Conservation (phyloP, 2,888 invertebrate species). For the Diachrysia chrysitis region DNA sequence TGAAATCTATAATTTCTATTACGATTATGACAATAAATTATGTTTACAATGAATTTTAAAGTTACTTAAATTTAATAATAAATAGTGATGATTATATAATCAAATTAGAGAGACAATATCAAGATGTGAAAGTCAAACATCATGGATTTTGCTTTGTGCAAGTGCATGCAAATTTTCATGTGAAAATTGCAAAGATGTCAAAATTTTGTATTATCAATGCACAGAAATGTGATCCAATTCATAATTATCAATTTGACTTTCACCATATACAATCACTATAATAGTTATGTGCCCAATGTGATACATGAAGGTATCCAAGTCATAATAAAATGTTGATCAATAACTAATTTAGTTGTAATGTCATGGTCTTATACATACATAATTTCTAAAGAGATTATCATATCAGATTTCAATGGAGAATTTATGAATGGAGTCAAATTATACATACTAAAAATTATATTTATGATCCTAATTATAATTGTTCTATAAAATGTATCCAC, state of each 20-base stretch:
- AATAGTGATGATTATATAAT: conserved; percentile 86
- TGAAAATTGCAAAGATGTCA: conserved; percentile 41
- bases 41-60: conserved; percentile 84
- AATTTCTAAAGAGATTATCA: conserved; percentile 74
- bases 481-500: conserved; percentile 64
- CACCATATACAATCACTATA: conserved; percentile 73
- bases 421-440: conserved; percentile 54
- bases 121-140: conserved; percentile 79
- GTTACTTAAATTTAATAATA: conserved; percentile 88
- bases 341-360: conserved; percentile 75
- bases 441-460: conserved; percentile 51
- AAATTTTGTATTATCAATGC: conserved; percentile 45
- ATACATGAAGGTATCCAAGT: conserved; percentile 72
- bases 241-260: conserved; percentile 70
- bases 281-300: conserved; percentile 74
- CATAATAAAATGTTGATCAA: conserved; percentile 87
- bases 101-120: conserved; percentile 88
- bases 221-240: conserved; percentile 45
- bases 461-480: conserved; percentile 61
- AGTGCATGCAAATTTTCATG: conserved; percentile 47
- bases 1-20: conserved; percentile 87
- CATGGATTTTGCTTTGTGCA: conserved; percentile 65
- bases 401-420: conserved; percentile 58
- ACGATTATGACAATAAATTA: conserved; percentile 87
- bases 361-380: conserved; percentile 81